A percentile compares a stretch with the other conserved stretches of the same genome.
These are phyloP conservation scores for Microcebus griseorufus DNA, from an alignment of 2,113 vertebrate species.

Conservation along the genomic window DNA sequence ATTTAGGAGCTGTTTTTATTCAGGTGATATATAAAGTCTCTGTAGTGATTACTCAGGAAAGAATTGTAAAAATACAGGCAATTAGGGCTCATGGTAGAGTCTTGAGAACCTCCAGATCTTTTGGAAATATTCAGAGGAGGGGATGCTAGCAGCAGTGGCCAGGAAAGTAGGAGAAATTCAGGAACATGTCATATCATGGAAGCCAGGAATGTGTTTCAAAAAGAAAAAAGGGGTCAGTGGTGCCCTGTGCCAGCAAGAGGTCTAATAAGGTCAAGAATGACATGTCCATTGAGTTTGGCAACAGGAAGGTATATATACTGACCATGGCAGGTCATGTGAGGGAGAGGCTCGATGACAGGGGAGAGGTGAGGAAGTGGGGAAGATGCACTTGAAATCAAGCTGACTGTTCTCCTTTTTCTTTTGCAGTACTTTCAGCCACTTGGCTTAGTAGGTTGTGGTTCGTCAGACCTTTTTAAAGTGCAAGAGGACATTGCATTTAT, in stretches of 20 bases:
- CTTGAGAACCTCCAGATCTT: neutral
- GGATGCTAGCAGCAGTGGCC: neutral
- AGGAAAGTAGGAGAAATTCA: neutral
- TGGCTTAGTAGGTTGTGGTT: neutral
- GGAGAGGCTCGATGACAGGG: neutral
- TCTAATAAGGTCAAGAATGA: neutral
- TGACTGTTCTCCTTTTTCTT: neutral
- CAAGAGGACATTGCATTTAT: neutral
- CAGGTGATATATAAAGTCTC: neutral
- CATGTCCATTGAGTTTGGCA: neutral
- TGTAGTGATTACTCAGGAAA: neutral
- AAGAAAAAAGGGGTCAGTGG: neutral
- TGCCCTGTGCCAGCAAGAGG: neutral
- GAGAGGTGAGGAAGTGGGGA: conserved; percentile 35
- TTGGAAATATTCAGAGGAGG: neutral
- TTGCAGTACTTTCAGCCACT: neutral
- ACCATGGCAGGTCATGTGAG: neutral
- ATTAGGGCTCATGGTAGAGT: neutral
- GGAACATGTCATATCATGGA: neutral
- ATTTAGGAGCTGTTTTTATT: neutral
- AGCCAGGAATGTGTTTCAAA: neutral
- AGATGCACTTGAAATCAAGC: neutral
- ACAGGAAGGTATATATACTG: neutral
- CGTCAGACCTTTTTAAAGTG: conserved; percentile 40
- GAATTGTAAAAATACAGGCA: neutral